Base-by-base conservation (phyloP, 2,797 vertebrate genomes). In the Sphaeramia orbicularis region DNA sequence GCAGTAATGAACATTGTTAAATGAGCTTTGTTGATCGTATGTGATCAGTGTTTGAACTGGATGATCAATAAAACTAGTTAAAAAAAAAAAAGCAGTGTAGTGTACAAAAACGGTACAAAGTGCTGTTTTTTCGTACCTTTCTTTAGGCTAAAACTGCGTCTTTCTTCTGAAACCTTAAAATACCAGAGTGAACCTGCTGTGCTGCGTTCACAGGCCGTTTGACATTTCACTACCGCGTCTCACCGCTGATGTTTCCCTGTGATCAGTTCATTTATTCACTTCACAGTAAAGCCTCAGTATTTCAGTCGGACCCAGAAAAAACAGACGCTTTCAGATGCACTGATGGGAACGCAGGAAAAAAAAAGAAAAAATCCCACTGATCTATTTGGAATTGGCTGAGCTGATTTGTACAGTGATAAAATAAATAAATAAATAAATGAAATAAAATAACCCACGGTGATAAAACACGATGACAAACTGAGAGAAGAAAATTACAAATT, bases 401-500 rank as follows among this genome's bases (percentile, higher is more conserved):
- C 57, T 71, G 80, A 87, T 89, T 74, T 68, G 38, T 67, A 51
- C 68, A 32, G 56, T 18, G 74, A 84, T 72, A 52, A 70, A 42
- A 40, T 53, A n/a, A n/a, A n/a, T n/a, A n/a, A n/a, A n/a, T n/a
- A n/a, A n/a, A n/a, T n/a, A n/a, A n/a, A n/a, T n/a, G 37, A 37
- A 42, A 78, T 30, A 7, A 57, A 56, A 60, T 54, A 24, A 63
- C 43, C 56, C 11, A 41, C 9, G 0, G 70, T 54, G 79, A 79
- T 75, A 57, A 84, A 81, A 68, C n/a, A 51, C 61, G 72, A 66
- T 8, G 71, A 76, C 68, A 84, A 83, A 81, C 78, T 18, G 80
- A 70, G 77, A 80, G 69, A 21, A 72, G 74, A 76, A 82, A 84
- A 89, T 85, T 81, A 81, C 71, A 80, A 75, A 84, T 87, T 72